Base-by-base conservation (phyloP, 1,140 invertebrate species). In the Anastrepha obliqua region DNA sequence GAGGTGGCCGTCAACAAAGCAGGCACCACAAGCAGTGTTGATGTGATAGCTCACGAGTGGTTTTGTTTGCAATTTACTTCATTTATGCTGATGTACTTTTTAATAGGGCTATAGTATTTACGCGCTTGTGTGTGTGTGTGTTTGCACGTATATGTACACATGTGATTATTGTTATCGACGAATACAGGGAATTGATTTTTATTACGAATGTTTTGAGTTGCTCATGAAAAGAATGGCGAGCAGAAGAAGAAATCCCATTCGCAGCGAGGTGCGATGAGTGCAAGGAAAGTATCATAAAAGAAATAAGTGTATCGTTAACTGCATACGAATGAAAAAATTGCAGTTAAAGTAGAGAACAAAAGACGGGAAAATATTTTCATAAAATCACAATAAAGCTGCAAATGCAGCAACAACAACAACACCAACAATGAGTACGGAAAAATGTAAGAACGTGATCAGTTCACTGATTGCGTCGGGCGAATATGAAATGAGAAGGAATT, bases 21-120 rank as follows among this genome's bases (percentile, higher is more conserved):
- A 81, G 47, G 47, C 64, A 20, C 64, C 64, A 20, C 64, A 39
- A 67, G 29, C 74, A 81, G 44, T 55, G 47, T 42, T 47, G 44
- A 15, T 55, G 74, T 42, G 64, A 62, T 62, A 15, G 60, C 15
- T 62, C 4, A n/a, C 5, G 15, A 62, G n/a, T 39, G n/a, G 6
- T 67, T 67, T 81, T 81, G 17, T 81, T 81, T 51, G 44, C 47
- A 58, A 55, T 81, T 47, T 81, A 9, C n/a, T 17, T 81, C n/a
- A 55, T 55, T 81, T 78, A 20, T 81, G n/a, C 15, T 55, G n/a
- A 29, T 51, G 47, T 51, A 20, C 44, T 17, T 74, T 42, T 74
- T 29, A 29, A 29, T 29, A 29, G 29, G 29, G 29, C n/a, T n/a
- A n/a, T n/a, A n/a, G n/a, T n/a, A n/a, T n/a, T n/a, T n/a, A n/a